Conservation (phyloP, 1,140 invertebrate species). For the Listronotus oregonensis region DNA sequence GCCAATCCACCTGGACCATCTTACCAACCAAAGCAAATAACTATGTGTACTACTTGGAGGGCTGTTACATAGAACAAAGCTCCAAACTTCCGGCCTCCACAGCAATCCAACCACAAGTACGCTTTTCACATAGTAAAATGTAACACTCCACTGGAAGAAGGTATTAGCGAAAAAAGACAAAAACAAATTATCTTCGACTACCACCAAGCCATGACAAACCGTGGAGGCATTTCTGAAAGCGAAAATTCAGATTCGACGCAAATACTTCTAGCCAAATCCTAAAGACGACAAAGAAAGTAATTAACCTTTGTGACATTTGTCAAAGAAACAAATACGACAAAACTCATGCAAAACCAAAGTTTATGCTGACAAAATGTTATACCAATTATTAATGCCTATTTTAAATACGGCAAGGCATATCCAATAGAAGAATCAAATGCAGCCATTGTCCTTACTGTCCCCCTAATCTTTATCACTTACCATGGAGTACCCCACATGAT, state of each 20-base stretch:
- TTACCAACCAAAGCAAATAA: too few relatives aligned
- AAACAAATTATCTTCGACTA: conserved; percentile 11
- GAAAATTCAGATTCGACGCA: conserved; percentile 15
- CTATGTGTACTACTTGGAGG: too few relatives aligned
- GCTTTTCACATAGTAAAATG: not conserved
- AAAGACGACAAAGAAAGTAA: conserved; percentile 10
- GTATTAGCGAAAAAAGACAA: not conserved
- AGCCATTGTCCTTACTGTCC: conserved; percentile 25
- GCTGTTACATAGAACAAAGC: too few relatives aligned
- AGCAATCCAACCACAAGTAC: not conserved
- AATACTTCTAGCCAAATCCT: conserved; percentile 20
- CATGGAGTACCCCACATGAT: too few relatives aligned
- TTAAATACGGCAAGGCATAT: conserved; percentile 47
- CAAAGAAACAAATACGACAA: conserved; percentile 18
- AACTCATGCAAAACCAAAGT: not conserved
- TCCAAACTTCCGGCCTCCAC: too few relatives aligned
- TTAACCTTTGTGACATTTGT: conserved; percentile 22
- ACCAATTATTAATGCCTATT: conserved; percentile 50
- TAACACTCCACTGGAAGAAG: not conserved
- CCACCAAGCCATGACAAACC: conserved; percentile 19
- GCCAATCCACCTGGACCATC: too few relatives aligned
- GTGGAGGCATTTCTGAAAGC: conserved; percentile 23
- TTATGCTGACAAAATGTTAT: conserved; percentile 7
- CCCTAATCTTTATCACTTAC: conserved; percentile 32
- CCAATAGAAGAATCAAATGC: conserved; percentile 30